These are phyloP conservation scores for Leguminivora glycinivorella DNA, from an alignment of 1,140 invertebrate species.

Conservation along the genomic window DNA sequence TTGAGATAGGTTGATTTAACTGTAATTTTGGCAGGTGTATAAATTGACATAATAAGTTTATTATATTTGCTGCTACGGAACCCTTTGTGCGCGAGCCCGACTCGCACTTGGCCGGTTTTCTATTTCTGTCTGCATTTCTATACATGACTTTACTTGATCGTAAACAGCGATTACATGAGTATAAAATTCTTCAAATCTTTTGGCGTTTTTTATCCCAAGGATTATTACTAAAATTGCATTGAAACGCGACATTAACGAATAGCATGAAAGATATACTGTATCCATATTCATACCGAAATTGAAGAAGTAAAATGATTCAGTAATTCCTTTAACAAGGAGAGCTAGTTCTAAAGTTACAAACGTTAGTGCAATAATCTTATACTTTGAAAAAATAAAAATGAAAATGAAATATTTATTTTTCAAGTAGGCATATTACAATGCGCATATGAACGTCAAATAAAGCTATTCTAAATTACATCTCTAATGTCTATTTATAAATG, in stretches of 20 bases:
- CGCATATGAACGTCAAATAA: too few species aligned
- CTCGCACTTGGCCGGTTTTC: too few species aligned
- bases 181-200: neutral
- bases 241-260: neutral
- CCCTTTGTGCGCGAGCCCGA: too few species aligned
- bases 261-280: neutral
- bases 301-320: neutral
- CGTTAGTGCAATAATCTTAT: neutral
- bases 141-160: neutral
- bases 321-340: neutral
- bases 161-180: neutral
- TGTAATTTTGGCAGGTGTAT: too few species aligned
- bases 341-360: neutral
- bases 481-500: neutral
- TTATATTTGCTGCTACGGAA: too few species aligned
- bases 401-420: too few species aligned
- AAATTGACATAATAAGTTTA: too few species aligned
- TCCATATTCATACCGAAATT: neutral
- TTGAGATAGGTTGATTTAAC: too few species aligned
- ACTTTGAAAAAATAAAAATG: too few species aligned
- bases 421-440: too few species aligned
- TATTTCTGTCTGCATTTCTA: neutral
- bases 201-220: neutral
- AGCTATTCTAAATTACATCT: too few species aligned
- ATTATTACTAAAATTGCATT: neutral